Conservation (phyloP, 2,888 invertebrate species). For the Tipula vernalis region DNA sequence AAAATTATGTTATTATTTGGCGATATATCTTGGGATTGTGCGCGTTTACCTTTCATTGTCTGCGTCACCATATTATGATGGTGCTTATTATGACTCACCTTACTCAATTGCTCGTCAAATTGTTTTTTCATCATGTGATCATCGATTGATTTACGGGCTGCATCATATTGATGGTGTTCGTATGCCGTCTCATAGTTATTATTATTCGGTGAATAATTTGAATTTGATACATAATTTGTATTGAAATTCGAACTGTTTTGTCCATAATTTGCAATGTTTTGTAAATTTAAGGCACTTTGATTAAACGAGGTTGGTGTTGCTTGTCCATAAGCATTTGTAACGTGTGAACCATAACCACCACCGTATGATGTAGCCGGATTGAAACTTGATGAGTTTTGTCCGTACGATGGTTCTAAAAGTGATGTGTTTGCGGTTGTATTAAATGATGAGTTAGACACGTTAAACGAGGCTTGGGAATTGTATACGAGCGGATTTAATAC, state of each 20-base stretch:
- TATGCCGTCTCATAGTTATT: conserved; percentile 14
- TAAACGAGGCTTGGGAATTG: conserved; percentile 20
- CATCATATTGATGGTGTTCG: conserved; percentile 15
- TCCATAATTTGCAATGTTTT: conserved; percentile 18
- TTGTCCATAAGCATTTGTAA: conserved; percentile 16
- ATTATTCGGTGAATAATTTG: conserved; percentile 16
- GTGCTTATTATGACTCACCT: conserved; percentile 20
- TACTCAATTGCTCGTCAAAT: conserved; percentile 20
- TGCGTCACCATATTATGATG: conserved; percentile 9
- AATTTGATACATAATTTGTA: conserved; percentile 17
- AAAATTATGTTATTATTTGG: conserved; percentile 14
- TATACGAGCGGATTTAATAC: conserved; percentile 18
- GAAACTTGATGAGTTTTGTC: conserved; percentile 14
- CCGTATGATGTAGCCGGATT: conserved; percentile 14
- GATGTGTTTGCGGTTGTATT: conserved; percentile 18
- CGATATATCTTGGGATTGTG: background rate
- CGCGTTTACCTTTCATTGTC: conserved; percentile 13
- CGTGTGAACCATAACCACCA: conserved; percentile 14
- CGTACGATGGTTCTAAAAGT: conserved; percentile 16
- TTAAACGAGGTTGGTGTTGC: conserved; percentile 15
- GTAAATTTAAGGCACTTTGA: conserved; percentile 18
- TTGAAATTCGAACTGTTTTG: conserved; percentile 19
- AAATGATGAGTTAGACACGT: conserved; percentile 20
- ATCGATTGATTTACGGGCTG: conserved; percentile 17
- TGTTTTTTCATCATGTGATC: conserved; percentile 20